These are phyloP conservation scores for Busseola fusca DNA, from an alignment of 2,888 invertebrate genomes.

Conservation along the genomic window DNA sequence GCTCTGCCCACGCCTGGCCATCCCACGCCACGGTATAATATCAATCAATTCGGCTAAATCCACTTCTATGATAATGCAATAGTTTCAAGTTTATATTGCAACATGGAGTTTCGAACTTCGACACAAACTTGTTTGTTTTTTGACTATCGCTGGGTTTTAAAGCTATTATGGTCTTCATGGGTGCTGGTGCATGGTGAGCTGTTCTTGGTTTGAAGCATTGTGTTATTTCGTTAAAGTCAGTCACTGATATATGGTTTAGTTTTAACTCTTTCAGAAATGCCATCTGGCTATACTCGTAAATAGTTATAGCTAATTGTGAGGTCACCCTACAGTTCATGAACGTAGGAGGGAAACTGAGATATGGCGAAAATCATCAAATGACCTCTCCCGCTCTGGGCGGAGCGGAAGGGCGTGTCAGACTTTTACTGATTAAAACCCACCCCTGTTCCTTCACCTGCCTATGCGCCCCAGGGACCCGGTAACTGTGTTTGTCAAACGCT, in stretches of 20 bases:
- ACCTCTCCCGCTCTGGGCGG: too few relatives aligned
- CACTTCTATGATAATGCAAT: conserved; percentile 75
- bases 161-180: neutral
- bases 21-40: conserved; percentile 75
- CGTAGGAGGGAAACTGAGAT: neutral
- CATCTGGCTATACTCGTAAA: too few relatives aligned
- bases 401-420: too few relatives aligned
- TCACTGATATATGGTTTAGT: neutral
- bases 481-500: too few relatives aligned
- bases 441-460: too few relatives aligned
- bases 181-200: neutral
- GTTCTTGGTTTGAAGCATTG: neutral
- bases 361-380: too few relatives aligned
- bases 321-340: neutral
- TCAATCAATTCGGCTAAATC: conserved; percentile 80
- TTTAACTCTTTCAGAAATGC: neutral
- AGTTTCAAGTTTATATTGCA: conserved; percentile 61
- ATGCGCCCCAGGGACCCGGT: too few relatives aligned
- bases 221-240: neutral
- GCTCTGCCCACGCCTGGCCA: conserved; percentile 69
- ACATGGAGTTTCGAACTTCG: conserved; percentile 37
- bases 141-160: neutral
- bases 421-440: too few relatives aligned
- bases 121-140: conserved; percentile 23
- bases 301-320: too few relatives aligned